Percentiles rank a stretch among this genome's conserved stretches.
Conservation (phyloP, 2,797 vertebrate species). For the Malacoraja senta region DNA sequence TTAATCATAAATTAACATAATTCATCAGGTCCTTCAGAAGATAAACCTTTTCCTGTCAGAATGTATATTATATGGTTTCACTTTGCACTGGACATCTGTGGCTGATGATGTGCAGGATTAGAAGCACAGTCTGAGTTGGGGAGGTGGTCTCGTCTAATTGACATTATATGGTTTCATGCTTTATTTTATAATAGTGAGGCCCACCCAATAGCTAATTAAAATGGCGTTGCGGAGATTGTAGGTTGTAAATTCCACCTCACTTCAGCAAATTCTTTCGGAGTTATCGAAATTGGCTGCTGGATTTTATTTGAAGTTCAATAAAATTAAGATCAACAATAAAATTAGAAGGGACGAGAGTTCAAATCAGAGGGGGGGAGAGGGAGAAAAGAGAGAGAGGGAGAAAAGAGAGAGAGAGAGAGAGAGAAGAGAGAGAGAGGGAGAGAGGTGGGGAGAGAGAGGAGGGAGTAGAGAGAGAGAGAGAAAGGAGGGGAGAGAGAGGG, state of each 20-base stretch:
- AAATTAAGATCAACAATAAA: not conserved
- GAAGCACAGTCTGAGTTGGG: not conserved
- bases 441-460: not conserved
- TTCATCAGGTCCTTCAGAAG: not conserved
- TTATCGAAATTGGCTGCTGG: not conserved
- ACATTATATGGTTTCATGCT: not conserved
- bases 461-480: not conserved
- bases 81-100: not conserved
- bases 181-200: not conserved
- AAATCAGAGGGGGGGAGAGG: not conserved
- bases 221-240: not conserved
- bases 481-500: not conserved
- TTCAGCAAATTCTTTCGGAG: too few species aligned
- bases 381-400: too few species aligned
- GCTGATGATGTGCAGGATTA: not conserved
- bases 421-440: not conserved
- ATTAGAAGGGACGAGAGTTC: not conserved
- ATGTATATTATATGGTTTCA: not conserved
- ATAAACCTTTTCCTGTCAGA: slow-evolving; percentile 17
- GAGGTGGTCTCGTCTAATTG: slow-evolving; percentile 28
- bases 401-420: not conserved
- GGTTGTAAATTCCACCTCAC: not conserved
- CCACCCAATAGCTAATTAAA: not conserved
- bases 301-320: not conserved
- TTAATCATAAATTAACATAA: slow-evolving; percentile 36